Evolutionary conservation across 1,140 invertebrate genomes (phyloP).

Genomic region (Notospermus geniculatus): DNA sequence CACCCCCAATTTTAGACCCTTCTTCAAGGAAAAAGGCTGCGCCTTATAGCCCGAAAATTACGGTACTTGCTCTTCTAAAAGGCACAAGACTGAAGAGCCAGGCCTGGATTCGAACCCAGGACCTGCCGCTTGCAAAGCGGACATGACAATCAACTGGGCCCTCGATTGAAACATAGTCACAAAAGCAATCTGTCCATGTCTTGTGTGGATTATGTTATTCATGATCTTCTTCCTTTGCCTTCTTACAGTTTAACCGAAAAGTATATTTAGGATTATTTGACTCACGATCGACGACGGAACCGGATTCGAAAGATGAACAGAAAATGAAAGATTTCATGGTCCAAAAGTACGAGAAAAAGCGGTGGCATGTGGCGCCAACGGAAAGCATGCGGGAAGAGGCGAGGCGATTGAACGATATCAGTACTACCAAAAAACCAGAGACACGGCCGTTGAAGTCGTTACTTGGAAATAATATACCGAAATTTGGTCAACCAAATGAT

Average conservation of each 20-base stretch:
- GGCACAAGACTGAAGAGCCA: no score
- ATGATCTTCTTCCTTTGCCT: conserved; percentile 26
- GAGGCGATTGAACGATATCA: conserved; percentile 40
- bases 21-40: no score
- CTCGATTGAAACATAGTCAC: no score
- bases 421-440: conserved; percentile 29
- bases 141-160: no score
- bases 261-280: conserved; percentile 87
- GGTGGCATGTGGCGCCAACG: conserved; percentile 59
- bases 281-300: conserved; percentile 43
- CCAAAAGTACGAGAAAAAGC: conserved; percentile 89
- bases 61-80: no score
- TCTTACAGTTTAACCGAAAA: conserved; percentile 72
- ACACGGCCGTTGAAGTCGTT: conserved; percentile 43
- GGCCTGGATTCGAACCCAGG: no score
- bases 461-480: conserved; percentile 39
- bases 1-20: no score
- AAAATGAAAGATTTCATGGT: conserved; percentile 87
- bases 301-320: conserved; percentile 79
- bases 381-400: conserved; percentile 51
- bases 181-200: no score
- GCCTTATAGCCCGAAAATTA: no score
- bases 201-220: no score
- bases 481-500: conserved; percentile 26
- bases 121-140: no score